Evolutionary conservation across 2,113 vertebrate genomes (phyloP).

Genomic region (Grammomys surdaster): DNA sequence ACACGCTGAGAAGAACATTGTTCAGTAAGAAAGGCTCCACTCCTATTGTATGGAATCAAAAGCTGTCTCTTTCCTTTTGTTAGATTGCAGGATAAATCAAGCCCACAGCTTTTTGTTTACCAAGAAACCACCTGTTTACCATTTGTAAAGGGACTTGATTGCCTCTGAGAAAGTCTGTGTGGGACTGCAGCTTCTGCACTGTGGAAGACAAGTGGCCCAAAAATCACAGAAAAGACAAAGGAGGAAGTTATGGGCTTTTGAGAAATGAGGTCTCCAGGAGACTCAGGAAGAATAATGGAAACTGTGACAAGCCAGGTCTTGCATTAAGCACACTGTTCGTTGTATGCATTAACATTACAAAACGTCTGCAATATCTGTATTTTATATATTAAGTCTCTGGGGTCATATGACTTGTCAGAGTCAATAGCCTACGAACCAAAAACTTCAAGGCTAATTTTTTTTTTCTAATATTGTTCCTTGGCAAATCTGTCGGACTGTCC

Average conservation of each 20-base stretch:
- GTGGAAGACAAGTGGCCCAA: neutral
- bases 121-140: constrained; percentile 74
- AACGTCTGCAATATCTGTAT: neutral
- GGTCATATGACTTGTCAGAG: neutral
- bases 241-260: neutral
- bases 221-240: constrained; percentile 5
- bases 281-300: constrained; percentile 29
- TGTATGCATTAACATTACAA: neutral
- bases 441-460: neutral
- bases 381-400: neutral
- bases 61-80: constrained; percentile 56
- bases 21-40: constrained; percentile 55
- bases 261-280: constrained; percentile 46
- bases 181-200: neutral
- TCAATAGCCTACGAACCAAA: neutral
- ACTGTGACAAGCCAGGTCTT: neutral
- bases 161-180: constrained; percentile 55
- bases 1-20: constrained; percentile 37
- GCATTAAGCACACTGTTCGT: neutral
- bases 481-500: neutral
- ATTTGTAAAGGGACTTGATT: constrained; percentile 74
- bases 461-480: neutral
- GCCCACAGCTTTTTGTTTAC: constrained; percentile 68
- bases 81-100: constrained; percentile 63
- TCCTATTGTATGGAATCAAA: constrained; percentile 60